A percentile compares a stretch with the other conserved stretches of the same genome.
phyloP scores from a whole-genome alignment of 2,888 invertebrate genomes.

The Lottia gigantea region DNA sequence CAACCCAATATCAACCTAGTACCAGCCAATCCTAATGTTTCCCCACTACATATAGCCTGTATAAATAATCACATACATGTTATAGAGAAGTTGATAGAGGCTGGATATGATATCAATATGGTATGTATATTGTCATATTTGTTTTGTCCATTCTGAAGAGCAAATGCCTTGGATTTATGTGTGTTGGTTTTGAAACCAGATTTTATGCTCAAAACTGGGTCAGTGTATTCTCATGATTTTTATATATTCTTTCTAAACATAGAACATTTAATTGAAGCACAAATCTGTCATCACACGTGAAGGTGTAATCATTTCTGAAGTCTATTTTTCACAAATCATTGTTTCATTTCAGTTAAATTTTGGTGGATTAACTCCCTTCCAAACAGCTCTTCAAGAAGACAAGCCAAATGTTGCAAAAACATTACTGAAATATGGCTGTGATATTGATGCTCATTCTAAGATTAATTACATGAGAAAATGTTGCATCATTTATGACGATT shows the following conservation, averaged over 20 bases:
- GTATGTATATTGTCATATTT: conserved; percentile 37
- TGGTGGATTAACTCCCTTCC: conserved; percentile 57
- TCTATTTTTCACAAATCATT: too few species aligned
- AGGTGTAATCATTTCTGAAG: too few species aligned
- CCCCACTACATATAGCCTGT: conserved; percentile 60
- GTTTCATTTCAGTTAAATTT: conserved; percentile 54
- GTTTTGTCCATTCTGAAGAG: not conserved
- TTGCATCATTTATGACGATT: conserved; percentile 57
- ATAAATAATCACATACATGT: conserved; percentile 47
- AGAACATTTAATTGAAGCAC: too few species aligned
- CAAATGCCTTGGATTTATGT: not conserved
- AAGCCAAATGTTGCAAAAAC: conserved; percentile 47
- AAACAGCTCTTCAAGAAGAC: conserved; percentile 55
- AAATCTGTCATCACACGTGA: too few species aligned
- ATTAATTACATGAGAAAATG: conserved; percentile 48
- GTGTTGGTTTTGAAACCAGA: too few species aligned
- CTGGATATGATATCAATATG: conserved; percentile 62
- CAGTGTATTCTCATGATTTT: too few species aligned
- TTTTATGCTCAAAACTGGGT: too few species aligned
- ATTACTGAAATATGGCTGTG: conserved; percentile 60
- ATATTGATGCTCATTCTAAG: conserved; percentile 55
- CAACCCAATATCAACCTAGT: conserved; percentile 43
- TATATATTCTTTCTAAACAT: too few species aligned
- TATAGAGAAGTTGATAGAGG: conserved; percentile 51
- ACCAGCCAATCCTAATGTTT: conserved; percentile 36